Evolutionary conservation across 2,888 invertebrate species (phyloP), one percentile per base, ranked within the genome.

Genomic region (Tetropium fuscum): DNA sequence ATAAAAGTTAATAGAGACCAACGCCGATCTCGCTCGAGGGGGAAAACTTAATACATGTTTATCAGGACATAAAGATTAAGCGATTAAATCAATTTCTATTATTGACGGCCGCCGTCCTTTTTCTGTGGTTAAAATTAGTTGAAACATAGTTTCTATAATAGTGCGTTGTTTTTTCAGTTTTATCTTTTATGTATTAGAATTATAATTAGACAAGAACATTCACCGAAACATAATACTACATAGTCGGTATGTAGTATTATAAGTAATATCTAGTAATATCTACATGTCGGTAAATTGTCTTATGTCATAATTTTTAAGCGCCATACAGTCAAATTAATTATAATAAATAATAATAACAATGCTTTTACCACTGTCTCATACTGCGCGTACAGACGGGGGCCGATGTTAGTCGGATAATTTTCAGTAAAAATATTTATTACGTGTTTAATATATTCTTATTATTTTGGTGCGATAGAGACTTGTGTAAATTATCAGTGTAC

Each of bases 301-400:
- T 53, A 53, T 53, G 53, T 53, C 53, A 43, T 53, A 43, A 41
- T 34, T 38, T 43, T 53, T 32, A 53, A 53, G 43, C 53, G 53
- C 43, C 53, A 43, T 18, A 27, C 51, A 22, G 53, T 44, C 43
- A 53, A 32, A 34, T 34, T 53, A 44, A 53, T 53, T 44, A 53
- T 40, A 25, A 43, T 53, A 43, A 53, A 44, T 44, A 53, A 53
- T 19, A 53, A 43, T 16, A 53, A 53, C 44, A 44, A 44, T 44
- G 43, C 53, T 43, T 44, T 32, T 34, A 36, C 51, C 40, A 51
- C 40, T 10, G 27, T 36, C 19, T 30, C 53, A 32, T 25, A 25
- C 53, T 43, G 53, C 2, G 53, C 18, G 13, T 43, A 53, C 44
- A 44, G 20, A 44, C 34, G 44, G 43, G 27, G 25, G 25, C 51